These are phyloP conservation scores for Pseudopipra pipra DNA, from an alignment of 2,113 vertebrate species.

Conservation along the genomic window DNA sequence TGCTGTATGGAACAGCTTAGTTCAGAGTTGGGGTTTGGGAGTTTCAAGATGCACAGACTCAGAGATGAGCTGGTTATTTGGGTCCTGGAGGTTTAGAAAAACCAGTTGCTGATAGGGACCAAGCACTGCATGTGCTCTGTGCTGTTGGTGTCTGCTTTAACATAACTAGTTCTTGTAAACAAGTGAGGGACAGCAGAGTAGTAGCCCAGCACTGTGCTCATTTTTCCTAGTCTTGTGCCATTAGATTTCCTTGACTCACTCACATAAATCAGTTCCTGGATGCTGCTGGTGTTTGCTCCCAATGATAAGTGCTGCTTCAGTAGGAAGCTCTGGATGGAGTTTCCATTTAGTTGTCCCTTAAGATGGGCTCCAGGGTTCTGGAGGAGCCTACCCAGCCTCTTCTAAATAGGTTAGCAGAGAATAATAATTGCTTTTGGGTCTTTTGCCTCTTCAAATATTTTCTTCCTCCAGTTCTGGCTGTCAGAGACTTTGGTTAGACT, in stretches of 20 bases:
- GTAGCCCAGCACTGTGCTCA: background rate
- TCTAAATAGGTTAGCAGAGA: background rate
- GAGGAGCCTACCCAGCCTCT: background rate
- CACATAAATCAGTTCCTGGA: background rate
- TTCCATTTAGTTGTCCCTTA: background rate
- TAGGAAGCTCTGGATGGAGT: background rate
- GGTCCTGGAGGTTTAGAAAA: background rate
- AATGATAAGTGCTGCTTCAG: background rate
- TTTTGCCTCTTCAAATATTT: background rate
- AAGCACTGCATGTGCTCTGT: background rate
- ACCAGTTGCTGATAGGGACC: background rate
- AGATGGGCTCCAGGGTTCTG: background rate
- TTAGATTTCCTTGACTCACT: background rate
- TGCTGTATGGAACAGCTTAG: background rate
- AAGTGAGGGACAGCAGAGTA: background rate
- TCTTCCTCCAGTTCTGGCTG: background rate
- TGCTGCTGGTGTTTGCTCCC: background rate
- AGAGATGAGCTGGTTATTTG: background rate
- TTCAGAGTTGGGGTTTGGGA: background rate
- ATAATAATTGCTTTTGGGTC: slow-evolving; percentile 1
- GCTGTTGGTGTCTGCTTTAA: background rate
- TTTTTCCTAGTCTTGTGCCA: background rate
- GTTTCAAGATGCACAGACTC: background rate
- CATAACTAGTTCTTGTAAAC: background rate
- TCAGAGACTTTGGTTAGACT: background rate